Conservation (phyloP, 2,888 invertebrate species). For the Mythimna pallens region DNA sequence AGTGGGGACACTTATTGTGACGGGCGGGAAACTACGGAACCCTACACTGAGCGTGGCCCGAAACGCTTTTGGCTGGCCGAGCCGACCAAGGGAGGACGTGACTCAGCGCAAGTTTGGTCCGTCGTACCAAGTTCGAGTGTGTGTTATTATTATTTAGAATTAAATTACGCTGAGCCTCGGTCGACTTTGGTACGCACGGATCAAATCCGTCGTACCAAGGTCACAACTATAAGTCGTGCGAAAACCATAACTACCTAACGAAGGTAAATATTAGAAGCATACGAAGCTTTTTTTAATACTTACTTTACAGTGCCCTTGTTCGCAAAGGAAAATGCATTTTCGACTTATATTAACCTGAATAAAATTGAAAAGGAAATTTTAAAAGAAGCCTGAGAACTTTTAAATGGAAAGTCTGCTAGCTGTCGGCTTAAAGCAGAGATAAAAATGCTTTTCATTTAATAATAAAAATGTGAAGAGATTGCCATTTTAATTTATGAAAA, state of each 20-base stretch:
- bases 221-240: neutral
- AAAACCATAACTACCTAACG: neutral
- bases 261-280: neutral
- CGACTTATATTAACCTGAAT: constrained; percentile 39
- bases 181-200: no score
- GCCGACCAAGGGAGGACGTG: no score
- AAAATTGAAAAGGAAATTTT: constrained; percentile 56
- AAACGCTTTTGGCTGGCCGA: no score
- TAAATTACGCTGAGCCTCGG: no score
- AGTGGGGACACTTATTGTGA: no score
- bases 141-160: no score
- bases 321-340: constrained; percentile 47
- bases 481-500: neutral
- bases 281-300: constrained; percentile 16
- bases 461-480: constrained; percentile 7
- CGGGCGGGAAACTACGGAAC: no score
- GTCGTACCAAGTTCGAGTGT: no score
- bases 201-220: no score
- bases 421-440: constrained; percentile 37
- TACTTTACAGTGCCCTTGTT: constrained; percentile 23
- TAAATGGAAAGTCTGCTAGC: constrained; percentile 40
- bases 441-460: constrained; percentile 21
- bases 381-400: constrained; percentile 49
- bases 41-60: no score
- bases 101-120: no score